Percentiles rank a stretch among this genome's conserved stretches.
Evolutionary conservation across 1,140 invertebrate species (phyloP).

Genomic region (Panonychus citri): DNA sequence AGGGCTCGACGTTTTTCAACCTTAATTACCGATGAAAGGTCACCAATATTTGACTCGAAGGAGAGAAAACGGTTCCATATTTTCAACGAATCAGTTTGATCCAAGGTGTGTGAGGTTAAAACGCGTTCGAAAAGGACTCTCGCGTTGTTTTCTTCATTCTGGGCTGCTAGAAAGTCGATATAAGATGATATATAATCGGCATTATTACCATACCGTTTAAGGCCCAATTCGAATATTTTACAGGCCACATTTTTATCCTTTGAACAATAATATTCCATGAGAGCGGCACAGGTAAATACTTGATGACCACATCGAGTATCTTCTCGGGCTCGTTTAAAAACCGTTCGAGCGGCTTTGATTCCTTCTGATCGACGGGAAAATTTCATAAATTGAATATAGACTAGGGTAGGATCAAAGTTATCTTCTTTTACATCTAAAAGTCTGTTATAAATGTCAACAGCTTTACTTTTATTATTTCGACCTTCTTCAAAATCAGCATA

Average conservation of each 20-base stretch:
- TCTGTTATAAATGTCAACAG: conserved; percentile 84
- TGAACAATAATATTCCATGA: conserved; percentile 98
- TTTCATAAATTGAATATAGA: conserved; percentile 98
- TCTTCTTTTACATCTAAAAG: conserved; percentile 46
- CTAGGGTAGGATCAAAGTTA: conserved; percentile 80
- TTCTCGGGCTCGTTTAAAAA: conserved; percentile 87
- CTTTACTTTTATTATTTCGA: conserved; percentile 84
- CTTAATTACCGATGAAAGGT: conserved; percentile 89
- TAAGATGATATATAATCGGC: conserved; percentile 86
- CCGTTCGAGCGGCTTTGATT: conserved; percentile 74
- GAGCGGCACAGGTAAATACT: conserved; percentile 79
- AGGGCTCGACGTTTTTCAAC: conserved; percentile 78
- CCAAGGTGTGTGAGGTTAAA: conserved; percentile 69
- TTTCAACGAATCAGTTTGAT: conserved; percentile 77
- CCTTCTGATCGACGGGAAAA: conserved; percentile 89
- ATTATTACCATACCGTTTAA: conserved; percentile 85
- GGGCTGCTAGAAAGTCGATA: conserved; percentile 87
- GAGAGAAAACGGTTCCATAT: conserved; percentile 97
- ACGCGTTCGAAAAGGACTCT: conserved; percentile 90
- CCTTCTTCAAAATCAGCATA: conserved; percentile 95
- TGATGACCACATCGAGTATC: conserved; percentile 66
- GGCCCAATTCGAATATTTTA: conserved; percentile 86
- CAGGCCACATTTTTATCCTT: conserved; percentile 97
- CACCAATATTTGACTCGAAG: conserved; percentile 95
- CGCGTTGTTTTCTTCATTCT: conserved; percentile 99